Base-by-base conservation (phyloP, 2,888 invertebrate genomes). In the Lordiphosa fenestrarum region DNA sequence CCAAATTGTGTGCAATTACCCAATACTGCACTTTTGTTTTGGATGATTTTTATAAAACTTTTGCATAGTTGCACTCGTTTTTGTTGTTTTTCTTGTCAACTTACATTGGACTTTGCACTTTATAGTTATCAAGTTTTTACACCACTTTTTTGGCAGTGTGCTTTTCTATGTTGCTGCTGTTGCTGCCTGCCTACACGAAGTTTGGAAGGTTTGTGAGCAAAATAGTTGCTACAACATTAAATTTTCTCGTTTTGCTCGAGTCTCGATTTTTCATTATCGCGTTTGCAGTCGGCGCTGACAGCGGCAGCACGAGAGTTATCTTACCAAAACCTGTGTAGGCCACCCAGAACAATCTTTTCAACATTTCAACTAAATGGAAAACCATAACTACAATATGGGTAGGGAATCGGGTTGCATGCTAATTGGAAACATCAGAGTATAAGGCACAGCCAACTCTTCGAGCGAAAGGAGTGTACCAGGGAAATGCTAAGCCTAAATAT, bases 171-270 rank as follows among this genome's bases (percentile, higher is more conserved):
- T 13, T 48, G 46, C 40, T 61, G 46, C 54, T 47, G 56, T 53
- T 69, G 41, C 63, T 76, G 66, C 66, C 87, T 76, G 86, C 78
- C 84, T 85, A 80, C 83, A 48, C 74, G 81, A 86, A 76, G 84
- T 85, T 84, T 74, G 78, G 76, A 86, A 80, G 84, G 81, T 80
- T 87, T 88, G 71, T 88, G 88, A 87, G 80, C 67, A 70, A 57
- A 73, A 76, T 73, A 65, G 64, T 74, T 69, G 64, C 72, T 74
- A 72, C 75, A 81, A 73, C 84, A 83, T 84, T 82, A 76, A 85
- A 86, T 87, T 87, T 87, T 86, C 81, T 81, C 74, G 73, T 65
- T 76, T 76, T 44, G 65, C 57, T 61, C 53, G 30, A 53, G 65
- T 72, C 76, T 73, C 75, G 78, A 84, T 69, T 85, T 85, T 85